Percentiles rank a stretch among this genome's conserved stretches.
Conservation (phyloP, 2,888 invertebrate genomes). For the Andrena bicolor region DNA sequence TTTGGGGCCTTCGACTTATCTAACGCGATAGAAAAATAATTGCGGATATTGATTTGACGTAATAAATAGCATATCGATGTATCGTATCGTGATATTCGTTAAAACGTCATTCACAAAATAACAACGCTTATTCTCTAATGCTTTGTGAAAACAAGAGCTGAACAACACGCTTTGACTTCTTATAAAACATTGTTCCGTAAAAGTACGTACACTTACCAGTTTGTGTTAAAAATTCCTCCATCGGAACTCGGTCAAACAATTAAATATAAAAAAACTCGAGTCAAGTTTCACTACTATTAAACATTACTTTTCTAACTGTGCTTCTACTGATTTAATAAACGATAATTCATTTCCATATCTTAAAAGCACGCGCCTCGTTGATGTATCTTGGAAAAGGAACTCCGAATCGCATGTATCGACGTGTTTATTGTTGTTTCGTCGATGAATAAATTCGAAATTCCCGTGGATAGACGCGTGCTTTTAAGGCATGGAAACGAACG, state of each 20-base stretch:
- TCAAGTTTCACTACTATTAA: conserved; percentile 26
- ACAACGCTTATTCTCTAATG: background rate
- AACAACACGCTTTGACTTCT: background rate
- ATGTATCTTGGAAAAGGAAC: background rate
- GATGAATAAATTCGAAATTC: background rate
- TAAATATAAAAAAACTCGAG: conserved; percentile 2
- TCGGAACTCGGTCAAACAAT: background rate
- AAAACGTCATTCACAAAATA: background rate
- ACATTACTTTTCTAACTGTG: conserved; percentile 1
- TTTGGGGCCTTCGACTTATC: conserved; percentile 14
- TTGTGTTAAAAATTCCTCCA: conserved; percentile 12
- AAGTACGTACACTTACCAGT: conserved; percentile 21
- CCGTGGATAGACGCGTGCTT: conserved; percentile 36
- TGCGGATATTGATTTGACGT: conserved; percentile 9
- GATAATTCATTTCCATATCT: conserved; percentile 58
- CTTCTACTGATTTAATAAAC: conserved; percentile 2
- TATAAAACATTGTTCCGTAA: background rate
- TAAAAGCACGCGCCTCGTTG: conserved; percentile 47
- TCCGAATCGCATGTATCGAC: background rate
- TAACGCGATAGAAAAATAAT: conserved; percentile 5
- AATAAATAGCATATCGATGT: conserved; percentile 7
- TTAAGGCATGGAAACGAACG: conserved; percentile 65
- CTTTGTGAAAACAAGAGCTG: background rate
- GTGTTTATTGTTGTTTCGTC: background rate
- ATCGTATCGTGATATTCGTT: background rate